phyloP scores from a whole-genome alignment of 1,140 invertebrate species.

The Gerris buenoi region DNA sequence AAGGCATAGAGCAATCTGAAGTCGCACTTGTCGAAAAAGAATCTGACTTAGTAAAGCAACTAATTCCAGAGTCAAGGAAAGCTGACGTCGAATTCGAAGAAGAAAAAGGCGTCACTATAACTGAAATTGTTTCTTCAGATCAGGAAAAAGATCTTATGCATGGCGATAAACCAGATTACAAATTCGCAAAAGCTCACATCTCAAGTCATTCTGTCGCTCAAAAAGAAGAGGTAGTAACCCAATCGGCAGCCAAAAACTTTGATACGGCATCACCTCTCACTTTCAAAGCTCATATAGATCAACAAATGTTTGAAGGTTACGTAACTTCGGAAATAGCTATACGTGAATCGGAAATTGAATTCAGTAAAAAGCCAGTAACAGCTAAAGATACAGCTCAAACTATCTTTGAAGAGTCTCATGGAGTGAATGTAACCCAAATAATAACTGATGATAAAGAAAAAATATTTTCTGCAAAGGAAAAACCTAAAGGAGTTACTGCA shows the following conservation, averaged over 20 bases:
- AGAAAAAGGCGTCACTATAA: constrained; percentile 32
- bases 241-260: constrained; percentile 11
- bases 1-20: constrained; percentile 21
- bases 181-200: constrained; percentile 16
- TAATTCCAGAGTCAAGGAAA: constrained; percentile 25
- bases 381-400: constrained; percentile 32
- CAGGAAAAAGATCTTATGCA: constrained; percentile 18
- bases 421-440: constrained; percentile 32
- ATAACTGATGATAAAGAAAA: constrained; percentile 33
- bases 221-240: constrained; percentile 25
- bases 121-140: constrained; percentile 33
- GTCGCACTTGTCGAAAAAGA: constrained; percentile 20
- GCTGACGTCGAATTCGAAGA: constrained; percentile 31
- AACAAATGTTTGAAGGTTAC: constrained; percentile 31
- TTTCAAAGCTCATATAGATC: constrained; percentile 14
- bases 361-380: constrained; percentile 26
- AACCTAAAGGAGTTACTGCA: constrained; percentile 21
- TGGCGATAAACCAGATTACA: constrained; percentile 13
- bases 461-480: constrained; percentile 8
- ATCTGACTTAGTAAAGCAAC: constrained; percentile 23
- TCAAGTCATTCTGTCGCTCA: constrained; percentile 15
- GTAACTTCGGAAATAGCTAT: constrained; percentile 29
- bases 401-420: constrained; percentile 33
- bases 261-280: constrained; percentile 4
- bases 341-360: constrained; percentile 18